These are phyloP conservation scores for Hypsibius dujardini DNA, from an alignment of 1,140 invertebrate genomes.

Conservation along the genomic window DNA sequence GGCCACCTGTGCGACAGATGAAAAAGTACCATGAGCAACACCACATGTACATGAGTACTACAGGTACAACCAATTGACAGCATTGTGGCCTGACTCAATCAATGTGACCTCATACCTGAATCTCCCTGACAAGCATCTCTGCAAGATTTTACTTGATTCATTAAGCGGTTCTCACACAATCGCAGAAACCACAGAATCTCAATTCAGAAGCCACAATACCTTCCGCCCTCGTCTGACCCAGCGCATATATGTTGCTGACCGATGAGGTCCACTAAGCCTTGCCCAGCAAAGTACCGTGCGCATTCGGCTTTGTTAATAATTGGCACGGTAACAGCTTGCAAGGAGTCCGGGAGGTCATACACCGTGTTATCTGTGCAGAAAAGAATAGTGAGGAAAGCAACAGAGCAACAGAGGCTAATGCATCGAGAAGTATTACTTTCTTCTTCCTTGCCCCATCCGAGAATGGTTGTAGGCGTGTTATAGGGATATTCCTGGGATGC, in stretches of 20 bases:
- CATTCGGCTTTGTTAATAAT: not conserved
- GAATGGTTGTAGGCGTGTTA: constrained; percentile 14
- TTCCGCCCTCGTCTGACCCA: not conserved
- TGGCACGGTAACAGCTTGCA: constrained; percentile 5
- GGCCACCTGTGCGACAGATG: not conserved
- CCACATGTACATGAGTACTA: too few species aligned
- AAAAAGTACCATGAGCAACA: not conserved
- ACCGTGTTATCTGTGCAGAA: constrained; percentile 11
- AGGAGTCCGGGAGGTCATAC: not conserved
- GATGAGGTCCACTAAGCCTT: constrained; percentile 3
- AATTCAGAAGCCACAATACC: not conserved
- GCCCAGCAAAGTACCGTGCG: not conserved
- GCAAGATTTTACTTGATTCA: not conserved
- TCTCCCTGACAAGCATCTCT: not conserved
- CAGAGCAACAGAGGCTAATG: not conserved
- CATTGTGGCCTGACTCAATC: too few species aligned
- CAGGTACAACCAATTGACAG: too few species aligned
- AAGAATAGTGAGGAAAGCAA: not conserved
- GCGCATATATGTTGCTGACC: not conserved
- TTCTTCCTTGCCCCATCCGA: constrained; percentile 13
- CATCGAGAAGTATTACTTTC: not conserved
- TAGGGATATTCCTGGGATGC: constrained; percentile 31
- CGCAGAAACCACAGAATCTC: not conserved
- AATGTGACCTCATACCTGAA: not conserved
- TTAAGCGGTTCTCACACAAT: not conserved